Conservation (phyloP, 2,113 vertebrate genomes). For the Misgurnus anguillicaudatus region DNA sequence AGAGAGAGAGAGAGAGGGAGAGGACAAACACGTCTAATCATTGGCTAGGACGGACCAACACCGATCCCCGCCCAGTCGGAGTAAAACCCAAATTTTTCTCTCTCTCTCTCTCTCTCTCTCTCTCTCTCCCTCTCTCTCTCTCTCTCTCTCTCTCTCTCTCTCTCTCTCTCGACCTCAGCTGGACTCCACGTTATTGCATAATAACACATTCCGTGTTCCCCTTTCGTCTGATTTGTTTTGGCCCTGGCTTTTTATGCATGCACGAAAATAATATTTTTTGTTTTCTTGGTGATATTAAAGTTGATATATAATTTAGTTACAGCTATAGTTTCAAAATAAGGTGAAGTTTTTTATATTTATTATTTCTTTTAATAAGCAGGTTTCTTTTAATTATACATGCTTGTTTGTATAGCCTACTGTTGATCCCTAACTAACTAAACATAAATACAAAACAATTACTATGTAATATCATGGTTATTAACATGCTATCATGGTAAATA, state of each 20-base stretch:
- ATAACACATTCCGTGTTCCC: not conserved
- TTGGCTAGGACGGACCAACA: slow-evolving; percentile 57
- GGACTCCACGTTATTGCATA: not conserved
- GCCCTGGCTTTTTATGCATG: not conserved
- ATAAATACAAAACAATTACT: no score
- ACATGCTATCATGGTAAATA: no score
- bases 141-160: not conserved
- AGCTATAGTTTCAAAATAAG: not conserved
- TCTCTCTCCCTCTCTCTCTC: not conserved
- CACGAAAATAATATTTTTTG: not conserved
- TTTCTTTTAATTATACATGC: no score
- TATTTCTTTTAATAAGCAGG: not conserved
- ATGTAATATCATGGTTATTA: no score
- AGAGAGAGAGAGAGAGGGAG: slow-evolving; percentile 20
- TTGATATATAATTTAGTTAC: not conserved
- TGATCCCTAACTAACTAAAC: no score
- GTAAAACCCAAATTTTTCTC: slow-evolving; percentile 51
- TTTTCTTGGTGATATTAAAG: not conserved
- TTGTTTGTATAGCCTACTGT: no score
- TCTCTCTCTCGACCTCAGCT: slow-evolving; percentile 17
- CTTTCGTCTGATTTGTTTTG: not conserved
- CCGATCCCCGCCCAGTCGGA: slow-evolving; percentile 66
- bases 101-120: slow-evolving; percentile 18
- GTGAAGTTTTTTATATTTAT: not conserved
- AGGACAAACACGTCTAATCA: slow-evolving; percentile 45